Evolutionary conservation across 2,797 vertebrate species (phyloP), one percentile per base, ranked within the genome.

Genomic region (Lithobates pipiens): DNA sequence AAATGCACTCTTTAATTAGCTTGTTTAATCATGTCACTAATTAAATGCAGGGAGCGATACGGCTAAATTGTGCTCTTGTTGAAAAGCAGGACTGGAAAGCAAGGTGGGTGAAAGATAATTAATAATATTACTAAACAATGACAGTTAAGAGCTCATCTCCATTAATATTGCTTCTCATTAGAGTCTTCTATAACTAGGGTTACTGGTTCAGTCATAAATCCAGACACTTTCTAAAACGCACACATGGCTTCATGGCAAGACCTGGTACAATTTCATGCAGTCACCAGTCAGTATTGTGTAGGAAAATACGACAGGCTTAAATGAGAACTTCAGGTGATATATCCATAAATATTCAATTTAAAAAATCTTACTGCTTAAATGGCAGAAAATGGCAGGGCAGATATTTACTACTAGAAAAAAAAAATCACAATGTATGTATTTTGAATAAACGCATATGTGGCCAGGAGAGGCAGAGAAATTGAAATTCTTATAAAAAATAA

Each of bases 1-100:
- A 85, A 78, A 85, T 85, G n/a, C 7, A 34, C 69, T 85, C 68
- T 85, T 85, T 73, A 85, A 84, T 85, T 85, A 85, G 69, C 68
- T 71, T 78, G 69, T 71, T 78, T 79, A 78, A 79, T 85, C 83
- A 78, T 79, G 76, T 63, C 68, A 65, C 83, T 85, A 71, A 78
- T 85, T 79, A 78, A 72, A 79, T 85, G 76, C 76, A 54, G 77
- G 69, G 61, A 72, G 44, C 63, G 70, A 72, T 85, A 79, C 54
- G 27, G 83, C 76, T 79, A 73, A 85, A 76, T 76, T 69, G 63
- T 29, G 29, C 34, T 63, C 63, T 69, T 65, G 76, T 34, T 50
- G 76, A 25, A 76, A 42, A 83, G 73, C 16, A 36, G 36, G 61
- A 42, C 36, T 69, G 57, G 46, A 44, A 84, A 42, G 54, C 44